Base-by-base conservation (phyloP, 2,113 vertebrate genomes). In the Gavialis gangeticus region DNA sequence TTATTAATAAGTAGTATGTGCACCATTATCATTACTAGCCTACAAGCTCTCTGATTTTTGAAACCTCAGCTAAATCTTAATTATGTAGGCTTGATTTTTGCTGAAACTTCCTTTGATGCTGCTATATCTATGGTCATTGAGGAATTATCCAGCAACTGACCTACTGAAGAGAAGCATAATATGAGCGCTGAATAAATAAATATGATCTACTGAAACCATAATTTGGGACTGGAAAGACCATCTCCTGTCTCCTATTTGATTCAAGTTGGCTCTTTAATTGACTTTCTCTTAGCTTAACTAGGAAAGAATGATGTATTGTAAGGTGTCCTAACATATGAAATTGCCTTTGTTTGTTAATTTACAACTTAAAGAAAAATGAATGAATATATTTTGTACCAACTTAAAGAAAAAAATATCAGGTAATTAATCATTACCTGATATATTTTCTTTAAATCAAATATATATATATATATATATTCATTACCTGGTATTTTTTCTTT, bases 181-280 rank as follows among this genome's bases (percentile, higher is more conserved):
- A 92, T 54, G 95, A 92, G 93, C 21, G 58, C 86, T 91, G 37
- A 88, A 97, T 92, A 79, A 34, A 34, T 34, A 86, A 86, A 78
- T 92, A 86, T 91, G 92, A 71, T 22, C 82, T 96, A 96, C 95
- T 96, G 87, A 97, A 90, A 88, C n/a, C 78, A 94, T 79, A 34
- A 34, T 34, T 34, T 34, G 34, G 34, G 34, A 34, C 85, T 92
- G 96, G 93, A 94, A 67, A 96, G 92, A 93, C 17, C 13, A 84
- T 54, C 34, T 92, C 87, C 92, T 34, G 34, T 34, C 34, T 80
- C 75, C 57, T 78, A 28, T 54, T 10, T 28, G 76, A 96, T 80
- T 83, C 78, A 84, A 94, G 75, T 21, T 84, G 25, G 28, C 94
- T 88, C 59, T 94, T 54, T 21, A 88, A 73, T 46, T 67, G 64